phyloP scores from a whole-genome alignment of 2,888 invertebrate genomes.

The Acanthococcus lagerstroemiae region DNA sequence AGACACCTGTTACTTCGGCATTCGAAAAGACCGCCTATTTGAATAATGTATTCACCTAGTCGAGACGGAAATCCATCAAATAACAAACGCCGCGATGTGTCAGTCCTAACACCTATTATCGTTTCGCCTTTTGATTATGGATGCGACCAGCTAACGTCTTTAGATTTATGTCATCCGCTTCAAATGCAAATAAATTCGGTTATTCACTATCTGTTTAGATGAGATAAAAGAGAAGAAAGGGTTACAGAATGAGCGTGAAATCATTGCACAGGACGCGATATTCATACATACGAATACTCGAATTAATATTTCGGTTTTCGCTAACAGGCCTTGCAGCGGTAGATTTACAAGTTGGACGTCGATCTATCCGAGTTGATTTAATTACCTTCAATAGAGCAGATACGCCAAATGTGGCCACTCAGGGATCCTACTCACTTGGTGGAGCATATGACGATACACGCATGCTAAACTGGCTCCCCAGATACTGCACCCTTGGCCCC shows the following conservation, averaged over 20 bases:
- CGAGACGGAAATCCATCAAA: slow-evolving; percentile 30
- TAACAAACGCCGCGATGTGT: slow-evolving; percentile 30
- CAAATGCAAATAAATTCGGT: slow-evolving; percentile 30
- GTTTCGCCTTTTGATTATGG: slow-evolving; percentile 28
- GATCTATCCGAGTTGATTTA: too few species aligned
- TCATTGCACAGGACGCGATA: too few species aligned
- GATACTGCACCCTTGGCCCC: too few species aligned
- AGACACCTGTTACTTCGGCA: slow-evolving; percentile 24
- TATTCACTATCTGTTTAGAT: slow-evolving; percentile 22
- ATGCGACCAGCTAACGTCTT: slow-evolving; percentile 21
- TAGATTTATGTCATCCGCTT: slow-evolving; percentile 30
- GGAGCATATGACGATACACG: too few species aligned
- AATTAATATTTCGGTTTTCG: too few species aligned
- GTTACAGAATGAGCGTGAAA: not conserved
- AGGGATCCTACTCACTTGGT: too few species aligned
- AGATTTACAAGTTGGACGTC: too few species aligned
- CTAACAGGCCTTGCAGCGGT: not conserved
- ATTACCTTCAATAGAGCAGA: too few species aligned
- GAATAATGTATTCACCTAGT: slow-evolving; percentile 27
- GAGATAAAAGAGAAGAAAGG: not conserved
- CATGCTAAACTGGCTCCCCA: too few species aligned
- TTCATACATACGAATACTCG: too few species aligned
- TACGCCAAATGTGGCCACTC: too few species aligned
- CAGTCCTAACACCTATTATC: slow-evolving; percentile 29
- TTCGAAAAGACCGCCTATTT: slow-evolving; percentile 25